Conservation (phyloP, 37 sponge, comb jelly and placozoan species). For the Bolinopsis microptera region DNA sequence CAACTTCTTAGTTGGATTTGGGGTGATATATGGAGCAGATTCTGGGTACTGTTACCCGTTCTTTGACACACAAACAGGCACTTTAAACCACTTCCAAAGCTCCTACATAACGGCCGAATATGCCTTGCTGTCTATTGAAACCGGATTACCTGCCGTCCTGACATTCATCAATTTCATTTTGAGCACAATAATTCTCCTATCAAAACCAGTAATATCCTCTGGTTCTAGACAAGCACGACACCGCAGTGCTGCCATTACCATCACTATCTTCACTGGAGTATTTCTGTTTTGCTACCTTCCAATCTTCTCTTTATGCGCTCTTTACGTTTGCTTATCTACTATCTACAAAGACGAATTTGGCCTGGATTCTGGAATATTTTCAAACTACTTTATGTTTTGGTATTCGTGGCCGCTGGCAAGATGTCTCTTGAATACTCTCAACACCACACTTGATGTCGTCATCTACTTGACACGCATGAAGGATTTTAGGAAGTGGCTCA, state of each 20-base stretch:
- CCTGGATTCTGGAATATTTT: neutral
- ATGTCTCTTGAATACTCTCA: neutral
- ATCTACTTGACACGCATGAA: neutral
- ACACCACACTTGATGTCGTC: neutral
- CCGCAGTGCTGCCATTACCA: neutral
- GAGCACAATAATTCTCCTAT: neutral
- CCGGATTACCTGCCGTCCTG: neutral
- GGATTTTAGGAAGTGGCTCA: neutral
- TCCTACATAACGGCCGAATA: neutral
- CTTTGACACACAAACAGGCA: neutral
- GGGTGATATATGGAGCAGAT: neutral
- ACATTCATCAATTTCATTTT: neutral
- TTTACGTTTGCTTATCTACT: neutral
- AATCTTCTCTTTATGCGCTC: neutral
- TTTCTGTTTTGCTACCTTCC: neutral
- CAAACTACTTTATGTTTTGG: neutral
- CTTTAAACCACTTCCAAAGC: neutral
- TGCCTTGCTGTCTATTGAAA: neutral
- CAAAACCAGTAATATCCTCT: neutral
- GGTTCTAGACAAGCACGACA: neutral
- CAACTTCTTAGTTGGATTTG: neutral
- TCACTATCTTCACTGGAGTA: neutral
- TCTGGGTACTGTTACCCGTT: neutral
- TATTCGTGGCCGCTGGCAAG: neutral
- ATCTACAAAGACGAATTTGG: neutral